A percentile compares a stretch with the other conserved stretches of the same genome.
Conservation (phyloP, 2,888 invertebrate species). For the Julus scanicus region DNA sequence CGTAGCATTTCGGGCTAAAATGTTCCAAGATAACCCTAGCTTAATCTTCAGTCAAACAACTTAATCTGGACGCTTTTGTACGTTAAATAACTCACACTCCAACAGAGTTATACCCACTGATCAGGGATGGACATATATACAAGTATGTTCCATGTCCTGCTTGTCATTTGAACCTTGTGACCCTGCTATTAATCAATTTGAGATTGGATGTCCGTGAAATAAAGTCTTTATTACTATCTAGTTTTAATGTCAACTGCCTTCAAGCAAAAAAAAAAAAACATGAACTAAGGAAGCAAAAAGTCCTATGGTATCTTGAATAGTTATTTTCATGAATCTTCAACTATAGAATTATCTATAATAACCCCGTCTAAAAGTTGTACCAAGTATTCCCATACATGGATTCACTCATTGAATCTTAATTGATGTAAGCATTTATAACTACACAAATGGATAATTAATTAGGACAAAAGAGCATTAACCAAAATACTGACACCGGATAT, state of each 20-base stretch:
- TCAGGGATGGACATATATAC: background rate
- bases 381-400: background rate
- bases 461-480: background rate
- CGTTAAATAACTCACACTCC: background rate
- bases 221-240: background rate
- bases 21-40: background rate
- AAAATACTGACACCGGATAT: constrained; percentile 15
- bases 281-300: too few species aligned
- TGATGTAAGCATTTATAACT: background rate
- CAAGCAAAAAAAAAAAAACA: too few species aligned
- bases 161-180: background rate
- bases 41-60: background rate
- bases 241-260: too few species aligned
- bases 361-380: background rate
- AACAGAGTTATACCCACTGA: background rate
- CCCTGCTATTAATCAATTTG: background rate
- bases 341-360: background rate
- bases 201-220: background rate
- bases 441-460: background rate
- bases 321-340: too few species aligned
- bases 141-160: background rate
- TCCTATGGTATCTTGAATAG: too few species aligned
- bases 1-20: background rate
- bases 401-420: background rate
- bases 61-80: background rate